Evolutionary conservation across 2,888 invertebrate species (phyloP).

Genomic region (Dynastes hyllus): DNA sequence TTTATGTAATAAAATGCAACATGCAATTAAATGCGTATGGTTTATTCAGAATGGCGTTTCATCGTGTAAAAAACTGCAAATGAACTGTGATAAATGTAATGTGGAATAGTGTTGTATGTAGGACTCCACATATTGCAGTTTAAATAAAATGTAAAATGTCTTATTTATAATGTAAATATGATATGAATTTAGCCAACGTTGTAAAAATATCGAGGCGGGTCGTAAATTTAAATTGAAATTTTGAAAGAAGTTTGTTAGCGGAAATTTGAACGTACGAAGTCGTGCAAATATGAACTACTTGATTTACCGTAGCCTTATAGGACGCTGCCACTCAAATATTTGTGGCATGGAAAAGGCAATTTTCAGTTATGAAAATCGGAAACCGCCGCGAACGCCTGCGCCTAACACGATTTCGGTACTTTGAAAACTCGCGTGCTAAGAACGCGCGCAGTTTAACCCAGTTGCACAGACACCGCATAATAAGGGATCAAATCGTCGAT

Average conservation of each 20-base stretch:
- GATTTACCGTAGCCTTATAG: constrained; percentile 10
- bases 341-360: constrained; percentile 40
- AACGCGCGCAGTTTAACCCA: constrained; percentile 57
- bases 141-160: too few relatives aligned
- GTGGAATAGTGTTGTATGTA: too few relatives aligned
- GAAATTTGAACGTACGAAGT: constrained; percentile 2
- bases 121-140: too few relatives aligned
- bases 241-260: background rate
- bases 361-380: constrained; percentile 48
- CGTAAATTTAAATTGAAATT: too few relatives aligned
- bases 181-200: too few relatives aligned
- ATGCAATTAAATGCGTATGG: too few relatives aligned
- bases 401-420: constrained; percentile 52
- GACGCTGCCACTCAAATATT: constrained; percentile 46
- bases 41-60: too few relatives aligned
- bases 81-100: too few relatives aligned
- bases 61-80: too few relatives aligned
- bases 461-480: constrained; percentile 36
- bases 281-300: constrained; percentile 25
- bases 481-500: constrained; percentile 24
- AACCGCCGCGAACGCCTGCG: constrained; percentile 54
- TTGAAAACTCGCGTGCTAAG: constrained; percentile 57
- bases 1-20: too few relatives aligned
- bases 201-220: too few relatives aligned
- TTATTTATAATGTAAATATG: too few relatives aligned